Evolutionary conservation across 2,888 invertebrate species (phyloP).

Genomic region (Luperina nickerlii): DNA sequence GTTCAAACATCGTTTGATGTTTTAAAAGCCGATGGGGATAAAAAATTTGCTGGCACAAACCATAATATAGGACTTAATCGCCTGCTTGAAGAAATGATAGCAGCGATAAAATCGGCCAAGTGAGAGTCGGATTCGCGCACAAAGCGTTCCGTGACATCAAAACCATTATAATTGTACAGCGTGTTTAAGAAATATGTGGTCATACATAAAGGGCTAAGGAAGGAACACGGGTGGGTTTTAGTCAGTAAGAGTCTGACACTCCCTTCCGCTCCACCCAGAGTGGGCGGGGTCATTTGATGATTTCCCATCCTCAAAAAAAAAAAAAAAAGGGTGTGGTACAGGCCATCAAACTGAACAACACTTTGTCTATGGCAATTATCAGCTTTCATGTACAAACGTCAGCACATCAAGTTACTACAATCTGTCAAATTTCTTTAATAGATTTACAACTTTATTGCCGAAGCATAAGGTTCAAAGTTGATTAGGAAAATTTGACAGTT

Average conservation of each 20-base stretch:
- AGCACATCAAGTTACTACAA: too few species aligned
- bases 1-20: conserved; percentile 46
- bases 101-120: neutral
- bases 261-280: too few species aligned
- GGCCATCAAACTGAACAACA: neutral
- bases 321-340: too few species aligned
- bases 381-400: neutral
- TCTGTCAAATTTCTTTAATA: too few species aligned
- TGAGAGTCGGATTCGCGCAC: neutral
- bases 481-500: too few species aligned
- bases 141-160: neutral
- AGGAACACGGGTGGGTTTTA: too few species aligned
- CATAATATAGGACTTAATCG: neutral
- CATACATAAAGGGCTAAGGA: too few species aligned
- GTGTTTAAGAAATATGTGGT: neutral
- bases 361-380: neutral
- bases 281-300: too few species aligned
- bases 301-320: too few species aligned
- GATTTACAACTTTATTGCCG: too few species aligned
- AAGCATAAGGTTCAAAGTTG: too few species aligned
- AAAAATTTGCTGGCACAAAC: conserved; percentile 9
- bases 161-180: neutral
- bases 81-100: conserved; percentile 11
- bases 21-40: conserved; percentile 2
- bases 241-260: too few species aligned